A percentile compares a stretch with the other conserved stretches of the same genome.
phyloP scores from a whole-genome alignment of 2,797 vertebrate genomes.

The Cercopithecus diana region DNA sequence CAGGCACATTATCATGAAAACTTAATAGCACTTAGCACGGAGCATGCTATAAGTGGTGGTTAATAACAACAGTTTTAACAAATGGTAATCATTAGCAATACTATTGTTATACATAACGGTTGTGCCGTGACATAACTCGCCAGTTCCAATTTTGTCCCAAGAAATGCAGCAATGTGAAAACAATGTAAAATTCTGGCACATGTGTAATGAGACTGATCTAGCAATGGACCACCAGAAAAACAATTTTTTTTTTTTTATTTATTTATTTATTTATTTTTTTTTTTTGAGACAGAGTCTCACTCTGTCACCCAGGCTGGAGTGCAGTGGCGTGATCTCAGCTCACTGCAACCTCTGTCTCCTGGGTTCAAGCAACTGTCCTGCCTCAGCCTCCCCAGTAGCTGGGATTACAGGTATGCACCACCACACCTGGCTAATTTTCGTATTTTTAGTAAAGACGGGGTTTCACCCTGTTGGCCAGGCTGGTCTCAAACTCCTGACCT shows the following conservation, averaged over 20 bases:
- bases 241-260: not conserved
- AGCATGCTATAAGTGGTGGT: not conserved
- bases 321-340: too few species aligned
- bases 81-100: conserved; percentile 37
- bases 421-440: too few species aligned
- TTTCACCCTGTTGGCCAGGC: too few species aligned
- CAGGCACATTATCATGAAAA: conserved; percentile 42
- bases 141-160: conserved; percentile 37
- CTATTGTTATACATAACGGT: conserved; percentile 25
- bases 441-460: too few species aligned
- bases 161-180: conserved; percentile 20
- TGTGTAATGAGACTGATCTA: not conserved
- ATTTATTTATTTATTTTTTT: too few species aligned
- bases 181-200: conserved; percentile 26
- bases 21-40: conserved; percentile 49
- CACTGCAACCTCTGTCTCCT: too few species aligned
- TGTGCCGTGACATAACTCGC: conserved; percentile 20
- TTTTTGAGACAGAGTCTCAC: too few species aligned
- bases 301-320: too few species aligned
- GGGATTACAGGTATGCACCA: too few species aligned
- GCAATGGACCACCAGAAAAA: conserved; percentile 33
- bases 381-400: too few species aligned
- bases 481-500: too few species aligned
- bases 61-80: conserved; percentile 48
- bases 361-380: too few species aligned